Percentiles rank a stretch among this genome's conserved stretches.
Conservation (phyloP, 30 jellyfish, hydroid and myxozoan species). For the Aurelia coerulea region DNA sequence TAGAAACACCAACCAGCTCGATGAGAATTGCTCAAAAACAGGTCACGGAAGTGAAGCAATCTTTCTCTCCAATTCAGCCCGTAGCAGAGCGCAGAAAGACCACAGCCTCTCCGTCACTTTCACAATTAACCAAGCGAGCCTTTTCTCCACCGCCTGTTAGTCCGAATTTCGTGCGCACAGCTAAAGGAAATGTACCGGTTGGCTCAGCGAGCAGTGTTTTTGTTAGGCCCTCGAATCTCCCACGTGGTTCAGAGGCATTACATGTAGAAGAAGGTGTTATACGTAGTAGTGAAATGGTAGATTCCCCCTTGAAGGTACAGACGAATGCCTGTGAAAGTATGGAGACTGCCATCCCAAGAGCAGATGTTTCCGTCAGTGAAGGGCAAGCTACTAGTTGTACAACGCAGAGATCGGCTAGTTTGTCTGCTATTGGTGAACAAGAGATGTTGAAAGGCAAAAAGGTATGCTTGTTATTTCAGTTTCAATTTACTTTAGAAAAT, state of each 20-base stretch:
- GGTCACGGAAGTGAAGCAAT: conserved; percentile 44
- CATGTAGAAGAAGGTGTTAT: conserved; percentile 1
- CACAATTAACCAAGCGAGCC: conserved; percentile 69
- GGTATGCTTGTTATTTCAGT: too few species aligned
- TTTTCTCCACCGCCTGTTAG: conserved; percentile 68
- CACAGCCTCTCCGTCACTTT: conserved; percentile 64
- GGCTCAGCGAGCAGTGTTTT: conserved; percentile 89
- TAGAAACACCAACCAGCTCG: conserved; percentile 35
- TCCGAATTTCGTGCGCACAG: conserved; percentile 35
- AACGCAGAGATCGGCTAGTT: background rate
- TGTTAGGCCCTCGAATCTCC: conserved; percentile 72
- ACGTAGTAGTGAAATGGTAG: background rate
- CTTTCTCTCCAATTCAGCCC: conserved; percentile 95
- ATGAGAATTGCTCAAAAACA: conserved; percentile 21
- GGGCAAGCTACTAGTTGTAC: conserved; percentile 6
- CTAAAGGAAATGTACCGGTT: conserved; percentile 61
- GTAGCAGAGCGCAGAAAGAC: conserved; percentile 38
- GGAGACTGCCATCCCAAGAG: background rate
- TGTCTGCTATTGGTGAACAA: conserved; percentile 11
- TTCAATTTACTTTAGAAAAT: too few species aligned
- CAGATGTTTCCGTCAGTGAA: background rate
- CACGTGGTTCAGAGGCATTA: conserved; percentile 20
- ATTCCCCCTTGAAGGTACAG: background rate
- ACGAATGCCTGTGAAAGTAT: background rate
- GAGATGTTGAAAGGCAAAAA: background rate